Conservation (phyloP, 2,888 invertebrate genomes). For the Cabera pusaria region DNA sequence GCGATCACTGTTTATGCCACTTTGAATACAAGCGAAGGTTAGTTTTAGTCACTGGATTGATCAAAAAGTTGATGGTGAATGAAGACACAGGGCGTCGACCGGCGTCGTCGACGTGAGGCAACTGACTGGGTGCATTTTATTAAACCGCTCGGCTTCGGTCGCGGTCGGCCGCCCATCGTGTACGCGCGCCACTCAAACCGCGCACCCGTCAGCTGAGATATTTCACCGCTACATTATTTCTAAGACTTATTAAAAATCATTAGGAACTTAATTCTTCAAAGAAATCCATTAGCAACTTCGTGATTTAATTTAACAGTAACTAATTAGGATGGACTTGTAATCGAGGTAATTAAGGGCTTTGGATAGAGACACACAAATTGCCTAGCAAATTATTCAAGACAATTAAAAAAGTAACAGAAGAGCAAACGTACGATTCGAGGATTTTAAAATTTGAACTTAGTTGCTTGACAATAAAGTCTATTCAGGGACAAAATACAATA, state of each 20-base stretch:
- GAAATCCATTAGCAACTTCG: slow-evolving; percentile 14
- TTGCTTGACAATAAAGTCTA: slow-evolving; percentile 9
- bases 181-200: slow-evolving; percentile 26
- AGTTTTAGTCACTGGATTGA: slow-evolving; percentile 27
- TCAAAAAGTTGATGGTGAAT: slow-evolving; percentile 26
- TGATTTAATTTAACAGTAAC: slow-evolving; percentile 12
- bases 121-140: slow-evolving; percentile 47
- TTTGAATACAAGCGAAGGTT: slow-evolving; percentile 28
- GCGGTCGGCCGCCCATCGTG: slow-evolving; percentile 35
- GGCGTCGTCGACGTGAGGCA: slow-evolving; percentile 51
- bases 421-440: slow-evolving; percentile 9
- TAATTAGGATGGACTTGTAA: slow-evolving; percentile 22
- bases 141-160: slow-evolving; percentile 32
- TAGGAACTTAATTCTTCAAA: slow-evolving; percentile 19
- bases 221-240: slow-evolving; percentile 27
- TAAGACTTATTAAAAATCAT: slow-evolving; percentile 20
- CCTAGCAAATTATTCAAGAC: slow-evolving; percentile 13
- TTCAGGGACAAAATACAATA: slow-evolving; percentile 18
- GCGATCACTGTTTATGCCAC: slow-evolving; percentile 42
- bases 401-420: slow-evolving; percentile 16
- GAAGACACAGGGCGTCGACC: slow-evolving; percentile 44
- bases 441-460: slow-evolving; percentile 5
- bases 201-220: slow-evolving; percentile 52
- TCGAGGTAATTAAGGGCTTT: slow-evolving; percentile 15
- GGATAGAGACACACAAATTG: slow-evolving; percentile 20